Evolutionary conservation across 1,140 invertebrate species (phyloP).

Genomic region (Gonioctena quinquepunctata): DNA sequence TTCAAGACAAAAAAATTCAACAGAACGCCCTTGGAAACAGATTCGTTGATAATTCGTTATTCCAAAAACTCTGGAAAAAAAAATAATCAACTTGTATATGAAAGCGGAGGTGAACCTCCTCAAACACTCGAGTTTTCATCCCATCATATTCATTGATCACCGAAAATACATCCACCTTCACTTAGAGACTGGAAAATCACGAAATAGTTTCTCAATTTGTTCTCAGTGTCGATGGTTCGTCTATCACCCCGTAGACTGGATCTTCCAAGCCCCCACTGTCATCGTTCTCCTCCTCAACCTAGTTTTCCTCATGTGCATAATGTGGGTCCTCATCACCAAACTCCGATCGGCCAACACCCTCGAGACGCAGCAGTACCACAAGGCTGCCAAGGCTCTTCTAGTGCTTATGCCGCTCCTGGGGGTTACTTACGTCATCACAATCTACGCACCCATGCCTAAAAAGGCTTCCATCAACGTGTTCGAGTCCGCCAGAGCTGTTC

Average conservation of each 20-base stretch:
- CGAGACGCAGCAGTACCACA: conserved; percentile 86
- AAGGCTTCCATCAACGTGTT: conserved; percentile 59
- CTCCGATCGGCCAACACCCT: conserved; percentile 81
- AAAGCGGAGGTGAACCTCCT: too few relatives aligned
- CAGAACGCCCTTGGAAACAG: too few relatives aligned
- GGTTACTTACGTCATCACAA: conserved; percentile 81
- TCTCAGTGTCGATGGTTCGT: conserved; percentile 36
- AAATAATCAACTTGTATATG: too few relatives aligned
- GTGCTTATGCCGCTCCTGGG: conserved; percentile 87
- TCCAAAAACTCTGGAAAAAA: too few relatives aligned
- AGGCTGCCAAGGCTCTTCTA: conserved; percentile 85
- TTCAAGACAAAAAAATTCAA: too few relatives aligned
- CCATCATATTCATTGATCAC: too few relatives aligned
- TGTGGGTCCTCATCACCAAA: conserved; percentile 94
- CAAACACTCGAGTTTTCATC: too few relatives aligned
- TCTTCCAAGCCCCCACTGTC: conserved; percentile 76
- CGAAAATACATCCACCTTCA: too few relatives aligned
- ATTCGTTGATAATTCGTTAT: too few relatives aligned
- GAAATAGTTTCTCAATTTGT: too few relatives aligned
- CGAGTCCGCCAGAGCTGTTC: conserved; percentile 69
- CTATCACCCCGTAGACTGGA: conserved; percentile 76
- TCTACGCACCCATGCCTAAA: conserved; percentile 71
- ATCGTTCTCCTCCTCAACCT: conserved; percentile 78
- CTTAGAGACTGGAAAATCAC: too few relatives aligned
- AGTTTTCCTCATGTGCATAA: conserved; percentile 85